Base-by-base conservation (phyloP, 2,113 vertebrate species). In the Uropsilus gracilis region DNA sequence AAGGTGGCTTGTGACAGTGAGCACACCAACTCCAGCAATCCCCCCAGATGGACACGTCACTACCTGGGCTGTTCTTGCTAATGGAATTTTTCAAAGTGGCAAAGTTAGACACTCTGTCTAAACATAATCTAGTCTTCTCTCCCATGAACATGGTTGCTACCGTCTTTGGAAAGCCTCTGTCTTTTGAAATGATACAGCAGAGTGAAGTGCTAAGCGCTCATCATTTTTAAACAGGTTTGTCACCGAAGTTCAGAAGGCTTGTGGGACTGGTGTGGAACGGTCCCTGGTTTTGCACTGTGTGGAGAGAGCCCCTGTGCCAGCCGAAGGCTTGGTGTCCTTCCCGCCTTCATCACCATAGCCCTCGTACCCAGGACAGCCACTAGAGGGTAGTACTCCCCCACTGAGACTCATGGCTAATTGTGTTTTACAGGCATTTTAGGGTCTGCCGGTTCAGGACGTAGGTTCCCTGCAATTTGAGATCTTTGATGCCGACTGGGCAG, bases 381-480 rank as follows among this genome's bases (percentile, higher is more conserved):
- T 91, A 96, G 96, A 90, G 94, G 94, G 96, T 71, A 93, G 80
- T 75, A 84, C 71, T 28, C 6, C 3, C 17, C 42, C 66, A 37
- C 32, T 2, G 30, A 61, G 81, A 28, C 4, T 2, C 53, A 8
- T 4, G 3, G 39, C 53, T 44, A 59, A 18, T 39, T 14, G 48
- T 32, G 0, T 68, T 78, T 32, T 16, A 37, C 16, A n/a, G 59
- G 46, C 8, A 3, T 55, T 22, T 55, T 24, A 55, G 53, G 18
- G 2, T 55, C 53, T 55, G 9, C 5, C 20, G 53, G 53, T 22
- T 53, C 53, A 22, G 53, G 53, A 8, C 53, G 1, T 55, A 55
- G 53, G 53, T 55, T 55, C 20, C 50, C 5, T 5, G 18, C 53
- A 55, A 20, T 53, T 53, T 53, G 3, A 20, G 39, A 24, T 63